Evolutionary conservation across 2,797 vertebrate genomes (phyloP).

Genomic region (Tarsius wallacei): DNA sequence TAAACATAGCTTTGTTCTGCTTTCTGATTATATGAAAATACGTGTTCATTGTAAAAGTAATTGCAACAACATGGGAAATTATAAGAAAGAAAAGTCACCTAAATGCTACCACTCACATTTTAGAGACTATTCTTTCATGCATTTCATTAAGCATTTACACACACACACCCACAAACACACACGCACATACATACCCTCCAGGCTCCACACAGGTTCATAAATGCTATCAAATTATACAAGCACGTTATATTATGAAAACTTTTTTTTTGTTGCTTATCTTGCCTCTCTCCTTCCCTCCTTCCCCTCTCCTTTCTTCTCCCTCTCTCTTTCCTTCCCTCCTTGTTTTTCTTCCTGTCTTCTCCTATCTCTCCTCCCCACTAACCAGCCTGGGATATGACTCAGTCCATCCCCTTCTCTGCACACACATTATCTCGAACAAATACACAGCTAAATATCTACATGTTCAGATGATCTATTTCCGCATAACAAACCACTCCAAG

Average conservation of each 20-base stretch:
- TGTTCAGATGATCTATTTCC: neutral
- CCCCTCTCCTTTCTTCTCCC: neutral
- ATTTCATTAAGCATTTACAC: neutral
- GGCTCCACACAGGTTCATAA: neutral
- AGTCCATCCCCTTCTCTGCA: neutral
- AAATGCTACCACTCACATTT: neutral
- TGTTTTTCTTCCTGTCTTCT: neutral
- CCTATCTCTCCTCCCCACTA: neutral
- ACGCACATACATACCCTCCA: neutral
- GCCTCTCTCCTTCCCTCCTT: neutral
- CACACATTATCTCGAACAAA: neutral
- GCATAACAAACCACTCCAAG: neutral
- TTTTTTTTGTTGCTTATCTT: neutral
- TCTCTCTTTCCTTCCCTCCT: neutral
- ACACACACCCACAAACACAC: neutral
- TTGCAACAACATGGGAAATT: neutral
- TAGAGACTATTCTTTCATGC: neutral
- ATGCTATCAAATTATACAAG: neutral
- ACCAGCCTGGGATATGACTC: neutral
- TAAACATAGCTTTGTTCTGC: neutral
- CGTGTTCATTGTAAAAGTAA: neutral
- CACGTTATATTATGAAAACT: neutral
- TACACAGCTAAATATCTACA: accelerated
- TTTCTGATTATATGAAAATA: neutral
- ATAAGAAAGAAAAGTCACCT: neutral